phyloP scores from a whole-genome alignment of 1,140 invertebrate genomes.

The Mizuhopecten yessoensis region DNA sequence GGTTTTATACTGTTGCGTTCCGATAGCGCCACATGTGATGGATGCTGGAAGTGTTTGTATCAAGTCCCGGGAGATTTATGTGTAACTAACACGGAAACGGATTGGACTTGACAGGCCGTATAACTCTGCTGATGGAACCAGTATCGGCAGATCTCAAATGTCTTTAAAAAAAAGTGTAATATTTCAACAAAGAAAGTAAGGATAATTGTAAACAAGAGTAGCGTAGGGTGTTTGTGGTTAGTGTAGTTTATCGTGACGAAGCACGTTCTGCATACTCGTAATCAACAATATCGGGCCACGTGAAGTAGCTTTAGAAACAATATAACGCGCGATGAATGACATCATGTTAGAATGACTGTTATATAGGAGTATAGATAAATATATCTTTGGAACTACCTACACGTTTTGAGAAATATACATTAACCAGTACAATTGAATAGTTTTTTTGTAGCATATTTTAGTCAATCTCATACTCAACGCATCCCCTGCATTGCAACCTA shows the following conservation, averaged over 20 bases:
- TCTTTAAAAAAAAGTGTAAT: neutral
- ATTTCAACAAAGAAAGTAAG: constrained; percentile 7
- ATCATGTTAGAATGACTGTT: too few species aligned
- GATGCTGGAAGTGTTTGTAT: neutral
- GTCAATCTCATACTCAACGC: too few species aligned
- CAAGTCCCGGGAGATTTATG: neutral
- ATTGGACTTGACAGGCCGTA: neutral
- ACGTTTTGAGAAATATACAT: too few species aligned
- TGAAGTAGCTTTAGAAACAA: too few species aligned
- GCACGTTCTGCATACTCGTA: too few species aligned
- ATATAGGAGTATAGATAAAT: too few species aligned
- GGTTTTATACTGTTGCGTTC: neutral
- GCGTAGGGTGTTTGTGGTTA: neutral
- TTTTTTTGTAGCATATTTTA: too few species aligned
- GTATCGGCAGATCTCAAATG: neutral
- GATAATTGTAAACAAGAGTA: neutral
- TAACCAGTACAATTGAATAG: too few species aligned
- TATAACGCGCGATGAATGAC: too few species aligned
- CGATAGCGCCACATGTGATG: neutral
- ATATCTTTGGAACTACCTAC: too few species aligned
- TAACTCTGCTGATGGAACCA: neutral
- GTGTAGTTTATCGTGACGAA: neutral
- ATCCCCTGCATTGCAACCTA: too few species aligned
- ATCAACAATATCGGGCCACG: too few species aligned
- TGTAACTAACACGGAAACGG: neutral